Base-by-base conservation (phyloP, 2,888 invertebrate genomes). In the Lampropteryx suffumata region DNA sequence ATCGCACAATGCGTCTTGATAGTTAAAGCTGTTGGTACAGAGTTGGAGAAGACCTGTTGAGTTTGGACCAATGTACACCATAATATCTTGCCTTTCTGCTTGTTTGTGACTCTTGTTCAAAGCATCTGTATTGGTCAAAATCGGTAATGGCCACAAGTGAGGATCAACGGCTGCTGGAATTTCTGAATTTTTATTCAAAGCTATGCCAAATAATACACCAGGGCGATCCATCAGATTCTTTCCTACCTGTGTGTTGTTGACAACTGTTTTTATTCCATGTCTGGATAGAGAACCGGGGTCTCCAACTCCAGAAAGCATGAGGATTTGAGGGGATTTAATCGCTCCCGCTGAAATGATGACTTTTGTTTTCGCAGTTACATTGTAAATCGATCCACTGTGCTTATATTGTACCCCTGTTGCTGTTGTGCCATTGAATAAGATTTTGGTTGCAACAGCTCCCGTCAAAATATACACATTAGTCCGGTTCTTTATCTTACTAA, bases 291-390 rank as follows among this genome's bases (percentile, higher is more conserved):
- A 64, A 7, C 59, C 43, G 5, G 54, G 51, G 2, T 73, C 71
- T 2, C 81, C 80, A 5, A 80, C 60, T 0, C 80, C 80, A 1
- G 81, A 77, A 1, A 71, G 50, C 74, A 73, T 70, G 2, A 80
- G 54, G 0, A 80, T 29, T 36, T 73, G 62, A 0, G 81, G 71
- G 4, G 67, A 63, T 14, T 64, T 67, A 8, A 81, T 50, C 0
- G 75, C 68, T 6, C 80, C 80, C 0, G 74, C 72, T 3, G 69
- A 59, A 7, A 79, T 11, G 11, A 81, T 64, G 0, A 80, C 69
- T 47, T 24, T 11, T 11, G 77, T 66, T 0, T 57, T 59, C 0
- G 76, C 69, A 27, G 57, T 56, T 0, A 73, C 24, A 0, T 50
- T 55, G 7, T 67, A 55, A 2, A 42, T 56, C 2, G 49, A 42